Evolutionary conservation across 2,888 invertebrate species (phyloP).

Genomic region (Venusia cambrica): DNA sequence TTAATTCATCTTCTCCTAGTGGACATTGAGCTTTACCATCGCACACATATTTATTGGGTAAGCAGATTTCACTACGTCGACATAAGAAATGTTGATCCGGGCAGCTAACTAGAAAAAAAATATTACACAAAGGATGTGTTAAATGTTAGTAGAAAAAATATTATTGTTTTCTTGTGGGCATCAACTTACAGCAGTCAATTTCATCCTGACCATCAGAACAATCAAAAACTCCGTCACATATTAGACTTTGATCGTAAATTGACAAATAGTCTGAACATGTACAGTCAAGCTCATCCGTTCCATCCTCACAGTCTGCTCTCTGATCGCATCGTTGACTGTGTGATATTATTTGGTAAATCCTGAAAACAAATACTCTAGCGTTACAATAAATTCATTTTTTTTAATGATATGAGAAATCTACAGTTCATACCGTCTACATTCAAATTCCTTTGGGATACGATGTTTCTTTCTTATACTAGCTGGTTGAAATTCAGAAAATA

Average conservation of each 20-base stretch:
- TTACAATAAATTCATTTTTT: slow-evolving; percentile 15
- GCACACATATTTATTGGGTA: slow-evolving; percentile 82
- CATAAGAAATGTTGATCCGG: slow-evolving; percentile 82
- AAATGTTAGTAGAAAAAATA: background rate
- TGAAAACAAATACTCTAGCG: slow-evolving; percentile 47
- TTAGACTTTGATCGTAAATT: slow-evolving; percentile 69
- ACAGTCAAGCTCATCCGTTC: slow-evolving; percentile 88
- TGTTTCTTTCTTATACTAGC: slow-evolving; percentile 58
- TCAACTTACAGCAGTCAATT: slow-evolving; percentile 84
- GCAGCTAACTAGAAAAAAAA: slow-evolving; percentile 79
- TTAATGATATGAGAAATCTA: no score
- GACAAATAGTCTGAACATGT: slow-evolving; percentile 86
- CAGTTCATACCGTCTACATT: slow-evolving; percentile 74
- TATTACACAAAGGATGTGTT: no score
- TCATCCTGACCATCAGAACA: slow-evolving; percentile 90
- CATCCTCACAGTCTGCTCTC: slow-evolving; percentile 89
- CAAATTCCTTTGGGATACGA: slow-evolving; percentile 54
- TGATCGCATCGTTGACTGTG: slow-evolving; percentile 83
- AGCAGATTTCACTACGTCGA: slow-evolving; percentile 82
- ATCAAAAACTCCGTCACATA: slow-evolving; percentile 89
- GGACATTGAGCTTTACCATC: slow-evolving; percentile 84
- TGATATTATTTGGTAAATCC: slow-evolving; percentile 84
- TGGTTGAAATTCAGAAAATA: slow-evolving; percentile 49
- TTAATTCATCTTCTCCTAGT: slow-evolving; percentile 87
- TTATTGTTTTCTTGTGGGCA: no score